phyloP scores from a whole-genome alignment of 2,888 invertebrate genomes.

The Aspidapion aeneum region DNA sequence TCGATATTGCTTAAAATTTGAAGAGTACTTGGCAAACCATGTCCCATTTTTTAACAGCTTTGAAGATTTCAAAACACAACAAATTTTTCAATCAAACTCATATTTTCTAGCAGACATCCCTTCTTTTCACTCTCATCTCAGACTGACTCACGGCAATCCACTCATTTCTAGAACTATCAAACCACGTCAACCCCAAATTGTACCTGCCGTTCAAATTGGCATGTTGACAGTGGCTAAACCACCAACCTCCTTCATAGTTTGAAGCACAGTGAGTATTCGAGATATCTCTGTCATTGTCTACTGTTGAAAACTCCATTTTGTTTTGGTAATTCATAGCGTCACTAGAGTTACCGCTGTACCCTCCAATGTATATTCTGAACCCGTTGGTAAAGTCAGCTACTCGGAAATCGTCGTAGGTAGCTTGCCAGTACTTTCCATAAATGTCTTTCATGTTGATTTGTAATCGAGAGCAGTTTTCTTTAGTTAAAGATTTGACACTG shows the following conservation, averaged over 20 bases:
- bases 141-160: constrained; percentile 73
- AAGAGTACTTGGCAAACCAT: too few species aligned
- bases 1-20: too few species aligned
- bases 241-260: constrained; percentile 94
- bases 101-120: constrained; percentile 40
- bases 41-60: too few species aligned
- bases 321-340: constrained; percentile 89
- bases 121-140: constrained; percentile 60
- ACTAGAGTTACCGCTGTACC: constrained; percentile 82
- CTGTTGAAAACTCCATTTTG: constrained; percentile 86
- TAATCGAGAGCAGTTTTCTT: constrained; percentile 72
- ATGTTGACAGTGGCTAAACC: constrained; percentile 95
- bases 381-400: constrained; percentile 66
- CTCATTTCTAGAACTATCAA: constrained; percentile 73
- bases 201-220: constrained; percentile 91
- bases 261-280: constrained; percentile 88
- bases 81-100: too few species aligned
- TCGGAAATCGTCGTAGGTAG: constrained; percentile 71
- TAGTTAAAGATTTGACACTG: constrained; percentile 72
- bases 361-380: constrained; percentile 68
- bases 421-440: constrained; percentile 74
- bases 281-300: constrained; percentile 86
- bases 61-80: too few species aligned
- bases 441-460: constrained; percentile 83
- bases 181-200: constrained; percentile 89